These are phyloP conservation scores for Parapsyche elsis DNA, from an alignment of 1,140 invertebrate genomes.

Conservation along the genomic window DNA sequence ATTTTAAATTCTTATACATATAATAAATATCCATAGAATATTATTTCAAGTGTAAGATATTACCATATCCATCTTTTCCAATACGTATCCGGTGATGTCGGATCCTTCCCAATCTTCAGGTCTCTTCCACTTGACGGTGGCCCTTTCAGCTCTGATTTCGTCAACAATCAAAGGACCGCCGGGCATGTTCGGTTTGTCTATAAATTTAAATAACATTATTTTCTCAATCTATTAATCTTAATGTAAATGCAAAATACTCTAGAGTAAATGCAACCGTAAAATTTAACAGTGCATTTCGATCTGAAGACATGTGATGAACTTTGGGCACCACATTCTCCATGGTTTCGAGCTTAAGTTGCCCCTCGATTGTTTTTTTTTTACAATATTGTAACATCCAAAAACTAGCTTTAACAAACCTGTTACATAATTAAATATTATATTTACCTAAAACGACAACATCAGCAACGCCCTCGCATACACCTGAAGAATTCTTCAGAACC, in stretches of 20 bases:
- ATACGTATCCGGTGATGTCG: slow-evolving; percentile 93
- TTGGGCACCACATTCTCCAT: too few species aligned
- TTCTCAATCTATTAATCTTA: not conserved
- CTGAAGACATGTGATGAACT: too few species aligned
- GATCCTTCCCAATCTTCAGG: slow-evolving; percentile 95
- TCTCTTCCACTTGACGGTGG: slow-evolving; percentile 95
- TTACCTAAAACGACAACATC: slow-evolving; percentile 89
- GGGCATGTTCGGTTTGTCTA: slow-evolving; percentile 87
- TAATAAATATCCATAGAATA: not conserved
- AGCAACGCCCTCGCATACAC: slow-evolving; percentile 82
- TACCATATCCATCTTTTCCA: slow-evolving; percentile 95
- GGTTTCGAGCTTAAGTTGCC: too few species aligned
- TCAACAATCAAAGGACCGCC: slow-evolving; percentile 86
- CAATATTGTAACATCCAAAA: not conserved
- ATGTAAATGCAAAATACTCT: not conserved
- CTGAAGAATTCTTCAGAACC: slow-evolving; percentile 85
- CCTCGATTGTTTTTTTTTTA: not conserved
- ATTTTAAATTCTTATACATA: slow-evolving; percentile 21
- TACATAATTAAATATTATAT: not conserved
- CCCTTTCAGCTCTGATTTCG: slow-evolving; percentile 89
- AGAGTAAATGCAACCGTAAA: too few species aligned
- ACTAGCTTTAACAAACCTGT: too few species aligned
- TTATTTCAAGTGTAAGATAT: slow-evolving; percentile 1
- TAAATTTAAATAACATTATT: slow-evolving; percentile 53
- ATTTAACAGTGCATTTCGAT: too few species aligned